These are phyloP conservation scores for Timandra comae DNA, from an alignment of 2,888 invertebrate species.

Conservation along the genomic window DNA sequence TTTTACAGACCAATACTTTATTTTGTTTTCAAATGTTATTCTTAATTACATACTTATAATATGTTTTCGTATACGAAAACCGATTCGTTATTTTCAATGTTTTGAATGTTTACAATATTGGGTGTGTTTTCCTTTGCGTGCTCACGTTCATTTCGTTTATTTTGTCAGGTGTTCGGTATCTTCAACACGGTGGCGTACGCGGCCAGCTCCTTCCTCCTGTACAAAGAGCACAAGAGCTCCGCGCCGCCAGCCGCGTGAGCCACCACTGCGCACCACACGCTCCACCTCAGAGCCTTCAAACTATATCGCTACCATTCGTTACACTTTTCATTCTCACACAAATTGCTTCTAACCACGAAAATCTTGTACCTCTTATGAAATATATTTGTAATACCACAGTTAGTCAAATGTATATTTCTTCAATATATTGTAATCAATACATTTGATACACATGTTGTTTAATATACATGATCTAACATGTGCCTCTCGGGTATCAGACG, in stretches of 20 bases:
- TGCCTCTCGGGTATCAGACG: too few species aligned
- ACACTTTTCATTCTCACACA: slow-evolving; percentile 29
- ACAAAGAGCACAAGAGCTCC: slow-evolving; percentile 81
- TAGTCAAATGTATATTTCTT: too few species aligned
- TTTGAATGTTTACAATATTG: neutral
- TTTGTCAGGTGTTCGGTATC: slow-evolving; percentile 85
- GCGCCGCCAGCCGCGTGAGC: slow-evolving; percentile 18
- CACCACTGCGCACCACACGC: slow-evolving; percentile 28
- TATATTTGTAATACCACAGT: too few species aligned
- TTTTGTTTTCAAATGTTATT: too few species aligned
- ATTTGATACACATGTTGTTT: too few species aligned
- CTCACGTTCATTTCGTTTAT: slow-evolving; percentile 6
- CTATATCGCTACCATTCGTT: slow-evolving; percentile 29
- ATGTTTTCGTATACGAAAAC: too few species aligned
- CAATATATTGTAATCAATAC: too few species aligned
- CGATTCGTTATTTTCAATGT: too few species aligned
- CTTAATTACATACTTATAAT: too few species aligned
- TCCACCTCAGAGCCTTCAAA: slow-evolving; percentile 26
- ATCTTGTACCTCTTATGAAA: too few species aligned
- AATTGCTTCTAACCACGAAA: neutral
- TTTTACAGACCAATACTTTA: too few species aligned
- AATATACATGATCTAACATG: too few species aligned
- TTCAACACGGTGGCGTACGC: slow-evolving; percentile 89
- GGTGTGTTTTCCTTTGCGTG: slow-evolving; percentile 1
- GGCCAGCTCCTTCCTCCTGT: slow-evolving; percentile 85